These are phyloP conservation scores for Siniperca knerii DNA, from an alignment of 2,113 vertebrate species.

Conservation along the genomic window DNA sequence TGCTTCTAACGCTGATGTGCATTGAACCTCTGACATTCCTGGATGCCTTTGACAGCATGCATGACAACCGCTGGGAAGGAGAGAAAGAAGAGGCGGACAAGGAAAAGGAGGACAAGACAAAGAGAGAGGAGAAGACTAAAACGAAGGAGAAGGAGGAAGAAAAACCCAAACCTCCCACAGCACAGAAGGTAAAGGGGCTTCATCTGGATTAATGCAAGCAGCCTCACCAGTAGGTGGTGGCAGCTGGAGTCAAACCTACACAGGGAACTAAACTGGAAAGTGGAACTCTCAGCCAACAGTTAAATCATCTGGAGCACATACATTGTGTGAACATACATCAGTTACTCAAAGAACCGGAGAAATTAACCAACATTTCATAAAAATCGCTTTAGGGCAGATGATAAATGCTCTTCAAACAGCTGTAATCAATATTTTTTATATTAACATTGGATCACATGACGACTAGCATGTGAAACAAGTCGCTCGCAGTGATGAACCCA, in stretches of 20 bases:
- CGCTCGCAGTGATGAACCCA: too few relatives aligned
- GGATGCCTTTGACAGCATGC: conserved; percentile 84
- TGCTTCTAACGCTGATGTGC: not conserved
- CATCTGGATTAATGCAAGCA: not conserved
- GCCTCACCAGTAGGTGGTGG: not conserved
- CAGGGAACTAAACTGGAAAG: not conserved
- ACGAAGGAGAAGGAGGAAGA: conserved; percentile 45
- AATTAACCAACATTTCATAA: not conserved
- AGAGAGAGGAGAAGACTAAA: conserved; percentile 34
- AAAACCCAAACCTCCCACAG: conserved; percentile 47
- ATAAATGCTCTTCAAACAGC: not conserved
- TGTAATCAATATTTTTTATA: not conserved
- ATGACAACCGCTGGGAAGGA: conserved; percentile 93
- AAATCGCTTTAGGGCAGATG: not conserved
- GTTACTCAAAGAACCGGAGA: not conserved
- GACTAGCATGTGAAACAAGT: too few relatives aligned
- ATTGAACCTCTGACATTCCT: not conserved
- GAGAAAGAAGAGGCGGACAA: conserved; percentile 74
- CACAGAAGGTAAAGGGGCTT: conserved; percentile 64
- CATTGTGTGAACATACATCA: not conserved
- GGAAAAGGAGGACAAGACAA: conserved; percentile 53
- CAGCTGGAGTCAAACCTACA: not conserved
- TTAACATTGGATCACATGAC: not conserved
- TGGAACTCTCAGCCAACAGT: too few relatives aligned
- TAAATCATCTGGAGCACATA: not conserved